Evolutionary conservation across 2,888 invertebrate species (phyloP), one percentile per base, ranked within the genome.

Genomic region (Shargacucullia verbasci): DNA sequence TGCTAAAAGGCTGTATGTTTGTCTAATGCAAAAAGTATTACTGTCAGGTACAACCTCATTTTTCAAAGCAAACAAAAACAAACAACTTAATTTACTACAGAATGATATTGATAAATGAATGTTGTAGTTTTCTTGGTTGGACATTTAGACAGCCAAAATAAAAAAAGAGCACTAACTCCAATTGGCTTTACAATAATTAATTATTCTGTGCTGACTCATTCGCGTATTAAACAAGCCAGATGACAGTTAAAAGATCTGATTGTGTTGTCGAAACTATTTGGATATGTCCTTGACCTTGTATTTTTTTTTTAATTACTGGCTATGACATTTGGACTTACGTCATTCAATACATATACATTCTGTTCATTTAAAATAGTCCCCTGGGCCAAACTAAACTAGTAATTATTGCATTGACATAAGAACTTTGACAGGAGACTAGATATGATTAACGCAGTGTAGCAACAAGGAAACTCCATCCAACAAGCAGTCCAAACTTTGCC

Each of bases 161-260:
- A 57, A 63, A 67, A 56, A 70, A n/a, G n/a, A n/a, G n/a, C 15
- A 35, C 2, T 46, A n/a, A n/a, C 44, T 38, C 34, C 47, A 63
- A 52, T 55, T 63, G 20, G 64, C 29, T 49, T 33, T n/a, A 70
- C 14, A 46, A 31, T 35, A 9, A 39, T 20, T 39, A 64, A 66
- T 66, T 66, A 66, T 70, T 57, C 57, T 40, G 14, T 6, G 12
- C 57, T 57, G 52, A 70, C 48, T 70, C 58, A 70, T 53, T 64
- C 25, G 53, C 29, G 27, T 25, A 48, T 57, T 35, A 48, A 37
- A 49, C 50, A 14, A 41, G 47, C 34, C 38, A 64, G 50, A 45
- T 13, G 66, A 52, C 47, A 48, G 40, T 44, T 37, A 54, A 29
- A 20, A 9, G 29, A 29, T 29, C 4, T 29, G 29, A 29, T 29